phyloP scores from a whole-genome alignment of 2,113 vertebrate species.

The Junco hyemalis region DNA sequence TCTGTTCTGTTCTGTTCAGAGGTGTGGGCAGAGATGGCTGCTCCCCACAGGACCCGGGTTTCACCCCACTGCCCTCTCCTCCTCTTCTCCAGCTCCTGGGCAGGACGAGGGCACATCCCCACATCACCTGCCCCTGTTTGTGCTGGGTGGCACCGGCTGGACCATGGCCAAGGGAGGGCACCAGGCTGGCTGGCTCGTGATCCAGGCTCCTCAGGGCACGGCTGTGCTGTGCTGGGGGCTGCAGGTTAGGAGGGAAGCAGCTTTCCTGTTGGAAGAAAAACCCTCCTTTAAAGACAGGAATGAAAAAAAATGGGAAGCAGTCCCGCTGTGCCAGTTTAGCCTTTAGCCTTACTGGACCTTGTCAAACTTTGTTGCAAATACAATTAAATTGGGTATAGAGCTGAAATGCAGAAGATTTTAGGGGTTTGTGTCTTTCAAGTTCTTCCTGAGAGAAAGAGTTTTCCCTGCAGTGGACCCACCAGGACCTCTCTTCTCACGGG shows the following conservation, averaged over 20 bases:
- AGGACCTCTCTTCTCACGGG: not conserved
- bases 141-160: accelerated
- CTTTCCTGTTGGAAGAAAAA: not conserved
- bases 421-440: not conserved
- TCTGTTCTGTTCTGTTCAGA: not conserved
- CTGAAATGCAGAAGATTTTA: not conserved
- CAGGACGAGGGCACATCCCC: not conserved
- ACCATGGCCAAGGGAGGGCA: accelerated
- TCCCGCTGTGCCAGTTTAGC: not conserved
- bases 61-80: not conserved
- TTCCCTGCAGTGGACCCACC: not conserved
- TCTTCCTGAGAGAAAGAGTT: not conserved
- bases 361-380: not conserved
- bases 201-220: not conserved
- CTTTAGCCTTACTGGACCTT: not conserved
- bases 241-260: not conserved
- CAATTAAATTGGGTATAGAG: not conserved
- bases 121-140: accelerated
- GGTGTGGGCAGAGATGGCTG: not conserved
- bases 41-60: not conserved
- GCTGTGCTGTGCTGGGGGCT: accelerated
- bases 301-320: not conserved
- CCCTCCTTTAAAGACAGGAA: not conserved
- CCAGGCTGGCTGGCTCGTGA: not conserved
- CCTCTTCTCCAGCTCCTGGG: not conserved